Evolutionary conservation across 1,140 invertebrate genomes (phyloP).

Genomic region (Vanessa atalanta): DNA sequence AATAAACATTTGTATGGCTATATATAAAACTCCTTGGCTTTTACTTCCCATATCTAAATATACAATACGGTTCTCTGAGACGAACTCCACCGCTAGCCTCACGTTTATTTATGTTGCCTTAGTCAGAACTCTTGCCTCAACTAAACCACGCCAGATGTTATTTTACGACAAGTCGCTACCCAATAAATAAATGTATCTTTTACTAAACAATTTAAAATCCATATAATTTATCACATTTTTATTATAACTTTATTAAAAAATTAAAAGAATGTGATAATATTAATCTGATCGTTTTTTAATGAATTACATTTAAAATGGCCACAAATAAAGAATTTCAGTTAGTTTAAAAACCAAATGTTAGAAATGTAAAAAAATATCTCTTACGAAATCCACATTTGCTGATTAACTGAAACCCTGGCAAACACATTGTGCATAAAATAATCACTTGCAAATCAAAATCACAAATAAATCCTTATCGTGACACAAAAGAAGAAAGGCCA

Average conservation of each 20-base stretch:
- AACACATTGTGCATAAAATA: conserved; percentile 30
- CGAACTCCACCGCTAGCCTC: conserved; percentile 50
- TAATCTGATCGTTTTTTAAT: not conserved
- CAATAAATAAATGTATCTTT: conserved; percentile 55
- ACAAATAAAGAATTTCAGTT: conserved; percentile 5
- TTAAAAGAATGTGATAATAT: not conserved
- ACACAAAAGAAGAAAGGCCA: conserved; percentile 13
- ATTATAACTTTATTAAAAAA: not conserved
- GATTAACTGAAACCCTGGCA: conserved; percentile 11
- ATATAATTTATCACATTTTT: not conserved
- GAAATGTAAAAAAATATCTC: conserved; percentile 16
- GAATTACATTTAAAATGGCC: not conserved
- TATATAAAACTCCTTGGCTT: conserved; percentile 15
- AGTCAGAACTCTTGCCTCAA: conserved; percentile 73
- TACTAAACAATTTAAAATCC: conserved; percentile 7
- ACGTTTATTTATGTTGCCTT: conserved; percentile 78
- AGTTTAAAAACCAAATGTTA: conserved; percentile 12
- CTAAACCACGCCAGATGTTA: conserved; percentile 72
- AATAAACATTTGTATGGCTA: not conserved
- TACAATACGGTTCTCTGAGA: conserved; percentile 26
- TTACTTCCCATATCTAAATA: conserved; percentile 20
- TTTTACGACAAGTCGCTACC: conserved; percentile 69
- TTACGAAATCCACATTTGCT: conserved; percentile 31
- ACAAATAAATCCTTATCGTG: conserved; percentile 33
- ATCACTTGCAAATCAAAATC: conserved; percentile 27